Evolutionary conservation across 2,113 vertebrate genomes (phyloP), one percentile per base, ranked within the genome.

Genomic region (Centropus bengalensis): DNA sequence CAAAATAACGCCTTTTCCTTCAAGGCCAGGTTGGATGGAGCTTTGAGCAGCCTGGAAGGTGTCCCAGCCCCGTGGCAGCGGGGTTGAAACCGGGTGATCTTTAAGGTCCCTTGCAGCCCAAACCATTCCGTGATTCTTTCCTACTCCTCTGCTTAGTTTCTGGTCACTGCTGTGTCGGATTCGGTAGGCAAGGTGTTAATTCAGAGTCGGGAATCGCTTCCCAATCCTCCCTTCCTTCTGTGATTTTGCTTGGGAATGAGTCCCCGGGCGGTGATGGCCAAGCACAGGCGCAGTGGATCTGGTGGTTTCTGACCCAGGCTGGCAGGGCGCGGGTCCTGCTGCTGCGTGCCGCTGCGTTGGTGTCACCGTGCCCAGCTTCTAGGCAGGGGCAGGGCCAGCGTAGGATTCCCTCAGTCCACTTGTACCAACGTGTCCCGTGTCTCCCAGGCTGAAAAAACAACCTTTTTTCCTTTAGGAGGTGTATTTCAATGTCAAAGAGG

Each of bases 301-400:
- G 3, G 4, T 4, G 47, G 0, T 45, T 59, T 19, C 9, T 42
- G 75, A 27, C 70, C 70, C 82, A 26, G 15, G 21, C 8, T 45
- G 69, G 45, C 47, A 75, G 15, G 79, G 44, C 58, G 49, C 9
- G 1, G 8, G 42, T 23, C 47, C 82, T 12, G 3, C 45, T 33
- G 1, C 30, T 6, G 69, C 27, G 8, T 82, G 7, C 52, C 3
- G 6, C 1, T 20, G 52, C 8, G 0, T 32, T 30, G 5, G 0
- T 1, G 27, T 5, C 0, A 28, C 42, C 12, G 1, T 15, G 15
- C 2, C 8, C 13, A 0, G 54, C 13, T 26, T 3, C 42, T 32
- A 1, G 22, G 3, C 6, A 0, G 23, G 64, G 45, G 68, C 64
- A 66, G 5, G 44, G 49, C 32, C 45, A 0, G n/a, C 4, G 0